Percentiles rank a stretch among this genome's conserved stretches.
Conservation (phyloP, 2,113 vertebrate genomes). For the Butorides virescens region DNA sequence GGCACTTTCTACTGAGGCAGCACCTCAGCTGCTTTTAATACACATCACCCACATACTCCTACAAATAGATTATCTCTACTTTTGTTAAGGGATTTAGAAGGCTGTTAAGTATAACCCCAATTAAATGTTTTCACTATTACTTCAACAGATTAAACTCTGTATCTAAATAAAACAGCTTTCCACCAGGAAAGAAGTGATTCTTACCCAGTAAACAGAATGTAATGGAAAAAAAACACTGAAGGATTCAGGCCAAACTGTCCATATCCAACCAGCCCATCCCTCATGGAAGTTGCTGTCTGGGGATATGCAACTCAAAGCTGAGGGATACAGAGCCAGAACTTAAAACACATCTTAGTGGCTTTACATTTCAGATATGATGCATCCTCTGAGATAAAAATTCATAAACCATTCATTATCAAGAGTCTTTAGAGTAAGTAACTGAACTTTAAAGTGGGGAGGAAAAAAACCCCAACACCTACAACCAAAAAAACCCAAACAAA, state of each 20-base stretch:
- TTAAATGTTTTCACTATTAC: slow-evolving; percentile 29
- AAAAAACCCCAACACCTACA: neutral
- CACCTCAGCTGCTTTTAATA: neutral
- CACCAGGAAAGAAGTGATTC: neutral
- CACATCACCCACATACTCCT: neutral
- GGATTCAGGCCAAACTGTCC: neutral
- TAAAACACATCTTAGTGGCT: neutral
- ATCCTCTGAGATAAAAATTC: neutral
- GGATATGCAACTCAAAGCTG: neutral
- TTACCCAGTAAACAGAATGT: neutral
- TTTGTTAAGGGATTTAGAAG: neutral
- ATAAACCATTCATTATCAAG: neutral
- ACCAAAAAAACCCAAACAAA: neutral
- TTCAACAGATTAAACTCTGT: slow-evolving; percentile 24
- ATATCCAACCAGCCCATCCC: neutral
- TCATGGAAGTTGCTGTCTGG: neutral
- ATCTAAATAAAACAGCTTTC: slow-evolving; percentile 34
- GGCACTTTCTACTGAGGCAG: neutral
- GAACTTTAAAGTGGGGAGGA: neutral
- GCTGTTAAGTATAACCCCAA: slow-evolving; percentile 3
- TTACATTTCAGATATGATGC: neutral
- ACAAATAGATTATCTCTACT: neutral
- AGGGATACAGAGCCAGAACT: neutral
- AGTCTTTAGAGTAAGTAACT: neutral
- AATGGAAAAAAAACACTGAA: neutral